phyloP scores from a whole-genome alignment of 2,888 invertebrate species.

The Oxyscelio sp. region DNA sequence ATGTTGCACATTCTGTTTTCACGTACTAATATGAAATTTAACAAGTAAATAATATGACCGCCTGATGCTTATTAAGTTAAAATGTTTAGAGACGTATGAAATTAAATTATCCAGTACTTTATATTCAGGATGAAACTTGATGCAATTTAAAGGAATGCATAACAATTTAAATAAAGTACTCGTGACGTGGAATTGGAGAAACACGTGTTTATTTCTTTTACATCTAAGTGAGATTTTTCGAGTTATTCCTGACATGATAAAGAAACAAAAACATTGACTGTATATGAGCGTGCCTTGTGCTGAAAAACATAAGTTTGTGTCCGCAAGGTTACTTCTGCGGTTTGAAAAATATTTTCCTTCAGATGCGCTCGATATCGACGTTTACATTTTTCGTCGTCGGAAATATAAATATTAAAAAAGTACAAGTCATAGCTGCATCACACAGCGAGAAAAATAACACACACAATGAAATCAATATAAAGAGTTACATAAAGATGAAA shows the following conservation, averaged over 20 bases:
- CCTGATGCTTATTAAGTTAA: no score
- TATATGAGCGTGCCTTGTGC: conserved; percentile 43
- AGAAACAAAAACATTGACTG: conserved; percentile 47
- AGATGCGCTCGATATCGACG: conserved; percentile 7
- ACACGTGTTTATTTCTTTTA: conserved; percentile 6
- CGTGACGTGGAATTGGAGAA: conserved; percentile 38
- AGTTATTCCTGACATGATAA: conserved; percentile 32
- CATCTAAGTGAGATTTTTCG: conserved; percentile 46
- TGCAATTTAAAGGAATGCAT: not conserved
- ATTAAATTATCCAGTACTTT: no score
- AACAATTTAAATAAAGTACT: conserved; percentile 8
- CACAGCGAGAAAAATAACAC: not conserved
- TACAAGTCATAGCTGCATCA: not conserved
- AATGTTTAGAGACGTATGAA: no score
- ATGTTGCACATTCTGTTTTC: no score
- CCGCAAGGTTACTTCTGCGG: conserved; percentile 41
- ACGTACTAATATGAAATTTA: no score
- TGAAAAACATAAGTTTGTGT: conserved; percentile 55
- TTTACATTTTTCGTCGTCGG: not conserved
- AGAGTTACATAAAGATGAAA: conserved; percentile 14
- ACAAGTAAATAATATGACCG: no score
- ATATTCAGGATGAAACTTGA: no score
- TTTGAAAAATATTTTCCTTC: conserved; percentile 53
- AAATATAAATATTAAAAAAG: not conserved
- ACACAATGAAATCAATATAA: conserved; percentile 22